phyloP scores from a whole-genome alignment of 2,797 vertebrate species.

The Euthynnus affinis region DNA sequence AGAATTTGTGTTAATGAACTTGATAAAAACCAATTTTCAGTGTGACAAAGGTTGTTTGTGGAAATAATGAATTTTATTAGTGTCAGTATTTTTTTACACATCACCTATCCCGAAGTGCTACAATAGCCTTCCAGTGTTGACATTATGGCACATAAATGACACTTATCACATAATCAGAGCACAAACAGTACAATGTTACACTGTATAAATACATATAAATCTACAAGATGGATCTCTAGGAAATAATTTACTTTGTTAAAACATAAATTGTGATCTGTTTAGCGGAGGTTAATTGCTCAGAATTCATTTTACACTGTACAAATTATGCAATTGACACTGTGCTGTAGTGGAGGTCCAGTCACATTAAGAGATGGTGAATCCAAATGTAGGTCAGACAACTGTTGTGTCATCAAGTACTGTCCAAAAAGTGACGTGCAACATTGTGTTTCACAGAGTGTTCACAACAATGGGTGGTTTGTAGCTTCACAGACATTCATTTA shows the following conservation, averaged over 20 bases:
- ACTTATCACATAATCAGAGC: constrained; percentile 48
- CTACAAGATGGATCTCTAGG: constrained; percentile 38
- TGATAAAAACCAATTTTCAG: constrained; percentile 12
- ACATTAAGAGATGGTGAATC: not conserved
- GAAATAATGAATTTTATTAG: constrained; percentile 80
- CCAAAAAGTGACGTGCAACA: constrained; percentile 27
- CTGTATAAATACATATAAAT: constrained; percentile 64
- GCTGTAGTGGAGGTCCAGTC: constrained; percentile 47
- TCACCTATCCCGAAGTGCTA: constrained; percentile 76
- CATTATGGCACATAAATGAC: constrained; percentile 76
- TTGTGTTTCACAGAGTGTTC: constrained; percentile 29
- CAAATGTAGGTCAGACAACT: not conserved
- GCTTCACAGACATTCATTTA: constrained; percentile 25
- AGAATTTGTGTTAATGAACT: constrained; percentile 15
- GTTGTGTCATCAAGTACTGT: constrained; percentile 20
- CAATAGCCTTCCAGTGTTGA: constrained; percentile 64
- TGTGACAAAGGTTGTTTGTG: constrained; percentile 12
- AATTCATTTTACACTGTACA: constrained; percentile 11
- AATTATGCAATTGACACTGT: constrained; percentile 26
- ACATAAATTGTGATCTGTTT: constrained; percentile 37
- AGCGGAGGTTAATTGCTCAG: constrained; percentile 30
- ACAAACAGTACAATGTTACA: constrained; percentile 47
- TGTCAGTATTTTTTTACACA: constrained; percentile 70
- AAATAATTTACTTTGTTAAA: constrained; percentile 42
- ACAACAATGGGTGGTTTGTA: constrained; percentile 21